Base-by-base conservation (phyloP, 2,888 invertebrate genomes). In the Acleris cristana region DNA sequence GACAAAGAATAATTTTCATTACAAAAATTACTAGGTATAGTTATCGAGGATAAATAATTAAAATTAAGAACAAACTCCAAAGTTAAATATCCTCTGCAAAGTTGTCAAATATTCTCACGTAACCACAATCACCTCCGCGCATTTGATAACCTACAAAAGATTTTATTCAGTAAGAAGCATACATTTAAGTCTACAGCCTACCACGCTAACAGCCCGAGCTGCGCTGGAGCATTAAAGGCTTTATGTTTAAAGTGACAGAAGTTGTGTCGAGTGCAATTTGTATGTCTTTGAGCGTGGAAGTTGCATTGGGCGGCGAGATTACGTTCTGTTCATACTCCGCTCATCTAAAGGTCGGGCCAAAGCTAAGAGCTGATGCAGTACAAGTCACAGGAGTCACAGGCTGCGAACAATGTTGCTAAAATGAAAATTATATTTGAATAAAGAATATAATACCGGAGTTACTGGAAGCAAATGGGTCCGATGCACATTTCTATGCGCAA, bases 241-340 rank as follows among this genome's bases (percentile, higher is more conserved):
- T 56, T 59, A 67, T 57, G 55, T 34, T 54, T 57, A 65, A 52
- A 44, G 18, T 69, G 55, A 53, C 30, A 63, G 48, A 23, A 40
- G 49, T 57, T 58, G 52, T 44, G 57, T 60, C 57, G 57, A 64
- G 48, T 63, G 58, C 68, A 68, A 56, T 55, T 77, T 79, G 80
- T 81, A 79, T 80, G 76, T 77, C 81, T 84, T 83, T 85, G 63
- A 64, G 49, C 49, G 14, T 54, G 44, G 51, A 23, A 44, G 60
- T 40, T 62, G 55, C 53, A 45, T 54, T 53, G 63, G 34, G 56
- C 48, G 65, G 65, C 51, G 65, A 69, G 69, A 71, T 71, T 70
- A 65, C 70, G 68, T 69, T 65, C 69, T 68, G 69, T 70, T 64
- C 55, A 70, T 65, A 59, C 34, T 40, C 58, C 49, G 69, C 57